Conservation (phyloP, 1,140 invertebrate species). For the Monochamus saltuarius region DNA sequence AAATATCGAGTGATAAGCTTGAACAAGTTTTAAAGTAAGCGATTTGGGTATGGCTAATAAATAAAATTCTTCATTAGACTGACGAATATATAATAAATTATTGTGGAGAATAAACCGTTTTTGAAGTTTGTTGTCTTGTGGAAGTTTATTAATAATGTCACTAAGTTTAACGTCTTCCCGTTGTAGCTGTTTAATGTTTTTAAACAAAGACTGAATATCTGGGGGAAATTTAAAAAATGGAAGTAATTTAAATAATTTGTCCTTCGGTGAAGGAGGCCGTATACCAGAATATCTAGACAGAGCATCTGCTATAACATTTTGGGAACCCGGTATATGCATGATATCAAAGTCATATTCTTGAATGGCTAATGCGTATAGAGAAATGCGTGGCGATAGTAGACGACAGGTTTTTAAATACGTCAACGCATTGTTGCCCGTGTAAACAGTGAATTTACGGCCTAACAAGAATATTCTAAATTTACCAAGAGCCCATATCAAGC, state of each 20-base stretch:
- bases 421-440: constrained; percentile 1
- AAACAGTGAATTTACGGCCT: constrained; percentile 1
- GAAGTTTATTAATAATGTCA: too few species aligned
- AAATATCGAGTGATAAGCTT: constrained; percentile 3
- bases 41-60: not conserved
- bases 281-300: constrained; percentile 5
- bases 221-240: not conserved
- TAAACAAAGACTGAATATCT: not conserved
- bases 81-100: not conserved
- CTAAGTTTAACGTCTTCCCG: too few species aligned
- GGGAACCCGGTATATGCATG: not conserved
- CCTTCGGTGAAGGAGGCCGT: not conserved
- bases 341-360: constrained; percentile 10
- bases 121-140: not conserved
- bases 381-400: constrained; percentile 2
- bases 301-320: constrained; percentile 5
- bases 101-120: not conserved
- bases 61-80: constrained; percentile 8
- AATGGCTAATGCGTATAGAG: constrained; percentile 2
- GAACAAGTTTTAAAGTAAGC: not conserved
- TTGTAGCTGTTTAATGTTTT: too few species aligned
- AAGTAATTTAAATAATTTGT: constrained; percentile 7
- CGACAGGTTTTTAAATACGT: constrained; percentile 4
- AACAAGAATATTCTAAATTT: too few species aligned
- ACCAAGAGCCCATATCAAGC: too few species aligned